Evolutionary conservation across 2,888 invertebrate species (phyloP), one percentile per base, ranked within the genome.

Genomic region (Scaptomyza polygonia): DNA sequence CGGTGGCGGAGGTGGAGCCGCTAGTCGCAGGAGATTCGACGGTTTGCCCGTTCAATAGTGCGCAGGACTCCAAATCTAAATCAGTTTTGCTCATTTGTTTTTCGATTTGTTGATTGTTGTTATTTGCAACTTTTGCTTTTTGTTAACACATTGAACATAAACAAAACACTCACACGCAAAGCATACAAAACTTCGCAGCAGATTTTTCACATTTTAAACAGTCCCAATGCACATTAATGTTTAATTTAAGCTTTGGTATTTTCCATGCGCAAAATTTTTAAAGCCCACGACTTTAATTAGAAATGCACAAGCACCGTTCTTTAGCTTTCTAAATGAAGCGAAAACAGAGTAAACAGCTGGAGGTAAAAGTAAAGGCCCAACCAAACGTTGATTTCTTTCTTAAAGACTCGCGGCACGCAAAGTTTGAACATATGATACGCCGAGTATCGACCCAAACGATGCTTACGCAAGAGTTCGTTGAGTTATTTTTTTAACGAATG

Each of bases 11-110:
- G 30, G n/a, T 27, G 30, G 42, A 36, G 43, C 71, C 71, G 47
- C 42, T 49, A 49, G 25, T 12, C 25, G 59, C 64, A 27, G 55
- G 56, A 48, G 59, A 42, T 43, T 77, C 79, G 56, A 77, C 79
- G 39, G 77, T 63, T 55, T 77, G 79, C 66, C 78, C 82, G 72
- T 79, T 67, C 56, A 89, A 72, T 56, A 90, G 79, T 69, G 90
- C 81, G 69, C 85, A 81, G 25, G 88, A 76, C 72, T 89, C 88
- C 61, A 75, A 30, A 39, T 74, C 69, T 57, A 77, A 42, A 40
- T 74, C 72, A 30, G 62, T 55, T 70, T 73, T 72, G 65, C 61
- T 78, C 78, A 73, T 77, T 78, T 72, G 84, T 48, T 71, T 64
- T 47, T 43, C 21, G 27, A 18, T 58, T 61, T 62, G 18, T 40